phyloP scores from a whole-genome alignment of 2,888 invertebrate species.

The Crepidodera aurea region DNA sequence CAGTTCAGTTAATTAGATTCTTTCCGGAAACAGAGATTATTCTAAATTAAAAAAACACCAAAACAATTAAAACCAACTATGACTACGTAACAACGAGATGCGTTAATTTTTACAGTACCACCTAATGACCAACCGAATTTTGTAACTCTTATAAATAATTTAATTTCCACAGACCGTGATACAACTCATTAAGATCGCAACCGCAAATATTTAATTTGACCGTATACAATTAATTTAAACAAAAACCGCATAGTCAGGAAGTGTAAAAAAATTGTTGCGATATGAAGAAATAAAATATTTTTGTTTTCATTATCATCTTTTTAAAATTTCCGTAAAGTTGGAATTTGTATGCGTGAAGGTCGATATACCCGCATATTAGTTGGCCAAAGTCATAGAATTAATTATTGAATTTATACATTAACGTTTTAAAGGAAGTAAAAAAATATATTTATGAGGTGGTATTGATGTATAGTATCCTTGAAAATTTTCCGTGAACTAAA shows the following conservation, averaged over 20 bases:
- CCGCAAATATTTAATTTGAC: not conserved
- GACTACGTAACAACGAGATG: not conserved
- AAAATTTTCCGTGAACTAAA: no score
- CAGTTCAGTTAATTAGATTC: not conserved
- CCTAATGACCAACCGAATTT: not conserved
- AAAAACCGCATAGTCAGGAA: not conserved
- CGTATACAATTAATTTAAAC: not conserved
- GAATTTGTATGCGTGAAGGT: not conserved
- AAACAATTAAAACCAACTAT: not conserved
- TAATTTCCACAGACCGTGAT: not conserved
- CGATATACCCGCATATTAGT: not conserved
- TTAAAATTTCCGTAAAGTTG: not conserved
- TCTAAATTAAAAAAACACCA: no score
- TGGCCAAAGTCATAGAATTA: no score
- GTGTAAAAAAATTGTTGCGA: not conserved
- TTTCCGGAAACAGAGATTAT: no score
- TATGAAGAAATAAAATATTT: not conserved
- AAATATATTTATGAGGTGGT: no score
- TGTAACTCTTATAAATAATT: not conserved
- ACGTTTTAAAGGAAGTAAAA: no score
- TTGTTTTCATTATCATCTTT: not conserved
- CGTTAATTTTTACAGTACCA: not conserved
- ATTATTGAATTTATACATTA: no score
- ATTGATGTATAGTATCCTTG: no score
- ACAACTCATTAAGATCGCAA: not conserved